phyloP scores from a whole-genome alignment of 2,888 invertebrate genomes.

The Malthinus flaveolus region DNA sequence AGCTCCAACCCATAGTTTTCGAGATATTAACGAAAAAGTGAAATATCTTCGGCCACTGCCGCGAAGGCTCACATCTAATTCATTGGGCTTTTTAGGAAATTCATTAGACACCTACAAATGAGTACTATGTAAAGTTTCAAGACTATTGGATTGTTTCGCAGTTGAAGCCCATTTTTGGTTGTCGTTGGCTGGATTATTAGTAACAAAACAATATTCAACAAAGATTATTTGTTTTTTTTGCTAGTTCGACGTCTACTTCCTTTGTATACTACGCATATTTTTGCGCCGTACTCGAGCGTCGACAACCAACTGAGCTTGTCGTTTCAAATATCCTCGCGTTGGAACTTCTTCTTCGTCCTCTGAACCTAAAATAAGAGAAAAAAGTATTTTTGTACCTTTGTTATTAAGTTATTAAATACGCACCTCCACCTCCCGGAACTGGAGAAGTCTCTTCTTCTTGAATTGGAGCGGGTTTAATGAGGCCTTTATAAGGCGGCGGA shows the following conservation, averaged over 20 bases:
- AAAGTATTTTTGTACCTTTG: background rate
- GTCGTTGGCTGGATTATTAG: too few species aligned
- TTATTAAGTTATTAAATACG: background rate
- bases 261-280: conserved; percentile 60
- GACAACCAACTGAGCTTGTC: conserved; percentile 81
- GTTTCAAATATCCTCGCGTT: conserved; percentile 75
- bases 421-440: conserved; percentile 39
- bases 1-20: too few species aligned
- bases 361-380: conserved; percentile 55
- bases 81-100: too few species aligned
- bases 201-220: too few species aligned
- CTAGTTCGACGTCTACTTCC: conserved; percentile 10
- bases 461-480: conserved; percentile 48
- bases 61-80: too few species aligned
- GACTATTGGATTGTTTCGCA: too few species aligned
- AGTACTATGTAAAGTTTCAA: too few species aligned
- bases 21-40: too few species aligned
- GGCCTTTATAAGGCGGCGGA: conserved; percentile 49
- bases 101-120: too few species aligned
- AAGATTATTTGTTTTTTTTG: too few species aligned
- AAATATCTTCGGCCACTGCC: too few species aligned
- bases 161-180: too few species aligned
- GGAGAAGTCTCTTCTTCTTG: conserved; percentile 47
- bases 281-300: conserved; percentile 82
- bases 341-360: conserved; percentile 87